Base-by-base conservation (phyloP, 2,113 vertebrate genomes). In the Pholis gunnellus region DNA sequence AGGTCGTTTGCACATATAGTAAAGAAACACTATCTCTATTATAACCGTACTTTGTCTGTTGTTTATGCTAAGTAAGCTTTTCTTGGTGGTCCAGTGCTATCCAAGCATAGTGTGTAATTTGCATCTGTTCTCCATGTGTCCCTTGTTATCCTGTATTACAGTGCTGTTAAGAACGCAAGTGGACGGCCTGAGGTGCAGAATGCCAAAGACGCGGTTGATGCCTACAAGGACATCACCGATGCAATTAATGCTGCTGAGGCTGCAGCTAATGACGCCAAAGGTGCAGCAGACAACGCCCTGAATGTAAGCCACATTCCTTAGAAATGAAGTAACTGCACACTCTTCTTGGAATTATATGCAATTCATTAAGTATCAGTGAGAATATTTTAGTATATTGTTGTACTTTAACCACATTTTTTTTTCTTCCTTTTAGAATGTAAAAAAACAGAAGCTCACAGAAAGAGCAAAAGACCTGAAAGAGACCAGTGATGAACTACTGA, bases 141-240 rank as follows among this genome's bases (percentile, higher is more conserved):
- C 15, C 5, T 18, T 57, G 1, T 66, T 50, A 11, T 56, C 15
- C 4, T 10, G 31, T 78, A 65, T 85, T 59, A 81, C 85, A 97
- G 98, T 60, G 94, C 96, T 63, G 95, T 97, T 87, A 95, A 93
- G 83, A 94, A 96, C 9, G 86, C 94, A 68, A 98, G 96, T 36
- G 94, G 89, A 17, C 95, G 94, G 0, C 79, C 96, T 4, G 87
- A 97, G 40, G 96, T 98, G 5, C 96, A 93, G n/a, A 92, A 96
- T 1, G 97, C 97, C 7, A 95, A 97, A 78, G 95, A 97, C 3
- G 97, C 96, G 4, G 96, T 97, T 18, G 96, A 96, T 0, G 96
- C 96, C 61, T 99, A 99, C 52, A 97, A 97, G 83, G 97, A 95
- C 87, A 99, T 99, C 84, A 96, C 97, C 36, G 95, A 95, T 0